Evolutionary conservation across 2,888 invertebrate genomes (phyloP), one percentile per base, ranked within the genome.

Genomic region (Eristalis arbustorum): DNA sequence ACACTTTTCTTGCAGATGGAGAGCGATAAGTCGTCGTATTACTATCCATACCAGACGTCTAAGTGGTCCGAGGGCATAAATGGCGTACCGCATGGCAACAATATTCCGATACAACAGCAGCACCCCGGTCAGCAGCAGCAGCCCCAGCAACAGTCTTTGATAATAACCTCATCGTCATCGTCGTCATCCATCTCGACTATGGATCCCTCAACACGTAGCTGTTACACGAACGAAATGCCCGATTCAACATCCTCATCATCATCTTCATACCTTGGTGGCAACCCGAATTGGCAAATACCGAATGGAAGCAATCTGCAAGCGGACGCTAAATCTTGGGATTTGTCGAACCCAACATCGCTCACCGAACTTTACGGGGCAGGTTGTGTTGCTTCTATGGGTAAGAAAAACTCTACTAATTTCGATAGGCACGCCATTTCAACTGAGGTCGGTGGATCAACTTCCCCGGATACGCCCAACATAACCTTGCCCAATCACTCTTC

Each of bases 11-110:
- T 84, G 64, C 62, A 76, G 89, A 89, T 82, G 88, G 88, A 81
- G 49, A 75, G 31, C 81, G 88, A 78, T 72, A 88, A 83, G 62
- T 73, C 75, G 63, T 85, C 75, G 63, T 85, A 74, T 66, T 84
- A 57, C 67, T 80, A 84, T 76, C 82, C 89, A 25, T 89, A 89
- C 63, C 89, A 89, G 66, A 83, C 88, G 57, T 89, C 90, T 25
- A 90, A 91, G 87, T 91, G 91, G 91, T 91, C 91, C 3, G 91
- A 91, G 73, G 91, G 91, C 69, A 90, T 90, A 14, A 90, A 90
- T 71, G 90, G 89, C 14, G 90, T 89, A 18, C 90, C 90, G 3
- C 78, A 74, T 69, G 63, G 59, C 18, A 37, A 31, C 56, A 76
- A 61, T 28, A 40, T 64, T 6, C 22, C 67, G 8, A 2, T 61